Base-by-base conservation (phyloP, 2,113 vertebrate species). In the Atractosteus spatula region DNA sequence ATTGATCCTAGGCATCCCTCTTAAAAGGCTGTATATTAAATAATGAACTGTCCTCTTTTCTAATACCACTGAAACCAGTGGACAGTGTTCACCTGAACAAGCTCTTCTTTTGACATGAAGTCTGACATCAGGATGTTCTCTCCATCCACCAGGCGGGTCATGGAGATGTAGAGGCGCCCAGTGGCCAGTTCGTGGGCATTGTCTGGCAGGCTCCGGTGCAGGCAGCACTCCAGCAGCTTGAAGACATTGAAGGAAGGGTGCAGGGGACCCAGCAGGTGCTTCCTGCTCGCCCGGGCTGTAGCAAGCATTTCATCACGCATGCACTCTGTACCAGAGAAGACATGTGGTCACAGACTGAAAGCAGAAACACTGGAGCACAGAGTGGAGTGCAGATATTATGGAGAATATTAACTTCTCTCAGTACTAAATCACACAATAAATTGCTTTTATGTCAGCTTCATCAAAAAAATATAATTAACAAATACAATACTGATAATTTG, bases 31-130 rank as follows among this genome's bases (percentile, higher is more conserved):
- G 17, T 29, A 29, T 29, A 29, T 29, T 55, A 17, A 4, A 17
- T 41, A 41, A 8, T 7, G 12, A 63, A 55, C 4, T 14, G 5
- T 55, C 17, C 12, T 12, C 7, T 16, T 12, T 47, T 11, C 11
- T 3, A 12, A 17, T 3, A 11, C 63, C 12, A 5, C 3, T 0
- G 29, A 12, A 65, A 7, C 3, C 42, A 11, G 17, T 3, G 29
- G 4, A 3, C 63, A 3, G n/a, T 29, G 5, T 1, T 29, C 80
- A 91, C 96, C 89, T 96, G 92, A 0, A 96, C 83, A 55, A 97
- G 89, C 14, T 98, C 95, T n/a, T 97, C 92, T 55, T 90, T 95
- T 0, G 95, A 95, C 2, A 78, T 89, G 74, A 89, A 97, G 41
- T 97, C 92, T 0, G 94, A 94, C 51, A 89, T 88, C 42, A 95